Percentiles rank a stretch among this genome's conserved stretches.
Evolutionary conservation across 2,113 vertebrate genomes (phyloP).

Genomic region (Corapipo altera): DNA sequence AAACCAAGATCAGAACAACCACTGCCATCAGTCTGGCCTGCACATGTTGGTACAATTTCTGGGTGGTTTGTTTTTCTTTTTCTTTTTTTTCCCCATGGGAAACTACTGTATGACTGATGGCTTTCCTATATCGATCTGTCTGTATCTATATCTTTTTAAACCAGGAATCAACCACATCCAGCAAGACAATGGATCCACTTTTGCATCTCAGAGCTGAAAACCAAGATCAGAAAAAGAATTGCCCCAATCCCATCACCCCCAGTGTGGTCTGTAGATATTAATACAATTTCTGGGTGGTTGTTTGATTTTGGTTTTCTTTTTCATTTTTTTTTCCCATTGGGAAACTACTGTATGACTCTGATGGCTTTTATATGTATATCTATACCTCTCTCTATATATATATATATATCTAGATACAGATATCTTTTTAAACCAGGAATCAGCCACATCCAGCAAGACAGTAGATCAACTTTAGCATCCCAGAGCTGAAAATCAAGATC

Average conservation of each 20-base stretch:
- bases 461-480: not conserved
- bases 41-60: not conserved
- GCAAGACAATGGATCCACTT: not conserved
- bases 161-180: not conserved
- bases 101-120: not conserved
- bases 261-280: too few relatives aligned
- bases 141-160: not conserved
- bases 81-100: not conserved
- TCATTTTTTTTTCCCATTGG: too few relatives aligned
- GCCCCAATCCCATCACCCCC: too few relatives aligned
- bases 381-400: too few relatives aligned
- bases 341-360: not conserved
- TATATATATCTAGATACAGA: too few relatives aligned
- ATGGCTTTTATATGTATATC: not conserved
- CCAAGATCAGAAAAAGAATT: too few relatives aligned
- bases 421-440: not conserved
- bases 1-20: not conserved
- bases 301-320: not conserved
- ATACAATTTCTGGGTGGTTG: too few relatives aligned
- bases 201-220: too few relatives aligned
- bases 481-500: too few relatives aligned
- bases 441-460: not conserved
- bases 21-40: not conserved
- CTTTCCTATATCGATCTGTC: too few relatives aligned
- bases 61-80: fast-evolving